Evolutionary conservation across 2,113 vertebrate genomes (phyloP).

Genomic region (Eulemur rufifrons): DNA sequence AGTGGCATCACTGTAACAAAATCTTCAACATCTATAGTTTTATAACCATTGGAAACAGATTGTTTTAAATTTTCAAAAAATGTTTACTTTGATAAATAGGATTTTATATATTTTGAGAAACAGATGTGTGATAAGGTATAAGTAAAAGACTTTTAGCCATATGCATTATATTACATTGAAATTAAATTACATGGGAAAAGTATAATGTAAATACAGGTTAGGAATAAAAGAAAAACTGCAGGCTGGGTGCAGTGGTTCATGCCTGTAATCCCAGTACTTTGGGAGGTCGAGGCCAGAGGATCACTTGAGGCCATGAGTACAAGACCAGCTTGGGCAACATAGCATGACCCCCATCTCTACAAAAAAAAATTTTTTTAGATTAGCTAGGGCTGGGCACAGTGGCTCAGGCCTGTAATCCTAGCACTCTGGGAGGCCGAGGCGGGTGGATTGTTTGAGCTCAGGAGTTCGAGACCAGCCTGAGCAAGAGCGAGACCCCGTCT

Average conservation of each 20-base stretch:
- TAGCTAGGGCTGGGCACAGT: no score
- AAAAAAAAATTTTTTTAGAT: no score
- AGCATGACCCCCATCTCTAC: no score
- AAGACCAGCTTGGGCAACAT: no score
- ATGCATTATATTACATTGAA: neutral
- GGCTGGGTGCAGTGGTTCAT: neutral
- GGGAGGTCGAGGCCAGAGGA: no score
- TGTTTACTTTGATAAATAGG: neutral
- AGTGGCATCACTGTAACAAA: neutral
- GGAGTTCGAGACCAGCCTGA: no score
- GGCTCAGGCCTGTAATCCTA: no score
- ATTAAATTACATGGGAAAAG: constrained; percentile 8
- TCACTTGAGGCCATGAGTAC: no score
- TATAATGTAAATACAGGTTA: neutral
- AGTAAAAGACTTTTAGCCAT: neutral
- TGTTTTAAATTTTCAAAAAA: neutral
- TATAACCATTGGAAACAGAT: neutral
- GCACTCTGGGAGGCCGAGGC: no score
- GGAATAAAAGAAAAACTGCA: neutral
- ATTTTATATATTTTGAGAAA: constrained; percentile 10
- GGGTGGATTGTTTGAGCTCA: no score
- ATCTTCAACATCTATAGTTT: neutral
- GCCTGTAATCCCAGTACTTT: no score
- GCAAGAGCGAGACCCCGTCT: no score
- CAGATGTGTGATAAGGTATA: neutral